phyloP scores from a whole-genome alignment of 2,113 vertebrate species.

The Tenebrosternarchus preto region DNA sequence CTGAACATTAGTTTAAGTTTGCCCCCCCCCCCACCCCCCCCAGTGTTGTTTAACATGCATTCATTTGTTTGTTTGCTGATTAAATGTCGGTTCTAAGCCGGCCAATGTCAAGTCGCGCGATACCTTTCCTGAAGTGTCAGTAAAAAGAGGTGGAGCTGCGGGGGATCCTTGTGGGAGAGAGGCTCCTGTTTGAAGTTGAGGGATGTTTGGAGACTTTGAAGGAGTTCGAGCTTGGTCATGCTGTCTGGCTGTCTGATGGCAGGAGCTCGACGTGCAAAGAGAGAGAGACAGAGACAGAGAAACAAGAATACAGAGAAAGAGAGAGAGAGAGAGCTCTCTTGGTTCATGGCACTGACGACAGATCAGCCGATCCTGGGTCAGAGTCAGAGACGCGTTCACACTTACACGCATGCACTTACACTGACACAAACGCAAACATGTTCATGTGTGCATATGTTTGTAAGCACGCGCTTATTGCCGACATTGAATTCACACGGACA shows the following conservation, averaged over 20 bases:
- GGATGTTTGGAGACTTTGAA: slow-evolving; percentile 39
- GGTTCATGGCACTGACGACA: slow-evolving; percentile 36
- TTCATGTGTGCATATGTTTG: not conserved
- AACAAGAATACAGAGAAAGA: not conserved
- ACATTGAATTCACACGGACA: not conserved
- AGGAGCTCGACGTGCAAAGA: slow-evolving; percentile 8
- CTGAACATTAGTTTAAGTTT: not conserved
- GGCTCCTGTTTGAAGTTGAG: slow-evolving; percentile 31
- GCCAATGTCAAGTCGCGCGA: slow-evolving; percentile 1
- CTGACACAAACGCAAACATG: not conserved
- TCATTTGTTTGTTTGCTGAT: slow-evolving; percentile 46
- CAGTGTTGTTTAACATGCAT: not conserved
- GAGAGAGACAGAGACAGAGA: not conserved
- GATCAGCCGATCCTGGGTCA: slow-evolving; percentile 29
- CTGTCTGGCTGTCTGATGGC: slow-evolving; percentile 63
- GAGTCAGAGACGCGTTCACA: not conserved
- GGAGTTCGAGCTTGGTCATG: slow-evolving; percentile 63
- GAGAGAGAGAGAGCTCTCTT: slow-evolving; percentile 58
- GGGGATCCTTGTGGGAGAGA: slow-evolving; percentile 36
- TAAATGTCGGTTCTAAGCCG: slow-evolving; percentile 60
- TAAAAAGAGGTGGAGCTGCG: slow-evolving; percentile 55
- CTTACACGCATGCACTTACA: not conserved
- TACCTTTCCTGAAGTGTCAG: slow-evolving; percentile 24
- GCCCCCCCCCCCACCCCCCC: too few species aligned
- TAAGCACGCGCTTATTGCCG: too few species aligned